Evolutionary conservation across 1,140 invertebrate species (phyloP), one percentile per base, ranked within the genome.

Genomic region (Phenacoccus solenopsis): DNA sequence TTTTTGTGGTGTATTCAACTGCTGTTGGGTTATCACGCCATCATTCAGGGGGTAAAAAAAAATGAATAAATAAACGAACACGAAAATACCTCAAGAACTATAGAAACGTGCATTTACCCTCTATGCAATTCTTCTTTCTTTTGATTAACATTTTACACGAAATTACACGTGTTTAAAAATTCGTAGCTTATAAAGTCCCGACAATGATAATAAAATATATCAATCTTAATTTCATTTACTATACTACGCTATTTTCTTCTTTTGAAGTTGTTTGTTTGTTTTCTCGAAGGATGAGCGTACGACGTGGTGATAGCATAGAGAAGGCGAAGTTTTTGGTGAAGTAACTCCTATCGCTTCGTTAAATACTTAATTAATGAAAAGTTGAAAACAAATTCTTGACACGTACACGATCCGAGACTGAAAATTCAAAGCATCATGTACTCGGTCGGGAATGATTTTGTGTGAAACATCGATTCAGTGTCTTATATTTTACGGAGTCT

Each of bases 361-460:
- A 49, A 49, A 49, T 49, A 49, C 38, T 49, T 49, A 49, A 49
- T 49, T 49, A 49, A 49, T 49, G 38, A 49, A 49, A 49, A 49
- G 38, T 49, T 49, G 38, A 49, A 49, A 49, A 49, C 38, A 49
- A 49, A 49, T 49, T 49, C 38, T 49, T 49, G 38, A 49, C 38
- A 49, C 38, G 38, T 49, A 49, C 38, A 49, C 5, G 16, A 9
- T 49, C 38, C 38, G 20, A 49, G 38, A 16, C 38, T 10, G 38
- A 9, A 49, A 49, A 49, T 49, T 49, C 38, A 49, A 49, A 4
- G 38, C 38, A 49, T 49, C 38, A 16, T 49, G 38, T 49, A n/a
- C 38, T 49, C 38, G 38, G 38, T 49, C 38, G 38, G 16, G 38
- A 49, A n/a, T 49, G 38, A 49, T 49, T 49, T 49, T 9, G 16